These are phyloP conservation scores for Brachionus asplanchnoidis DNA, from an alignment of 1,140 invertebrate species.

Conservation along the genomic window DNA sequence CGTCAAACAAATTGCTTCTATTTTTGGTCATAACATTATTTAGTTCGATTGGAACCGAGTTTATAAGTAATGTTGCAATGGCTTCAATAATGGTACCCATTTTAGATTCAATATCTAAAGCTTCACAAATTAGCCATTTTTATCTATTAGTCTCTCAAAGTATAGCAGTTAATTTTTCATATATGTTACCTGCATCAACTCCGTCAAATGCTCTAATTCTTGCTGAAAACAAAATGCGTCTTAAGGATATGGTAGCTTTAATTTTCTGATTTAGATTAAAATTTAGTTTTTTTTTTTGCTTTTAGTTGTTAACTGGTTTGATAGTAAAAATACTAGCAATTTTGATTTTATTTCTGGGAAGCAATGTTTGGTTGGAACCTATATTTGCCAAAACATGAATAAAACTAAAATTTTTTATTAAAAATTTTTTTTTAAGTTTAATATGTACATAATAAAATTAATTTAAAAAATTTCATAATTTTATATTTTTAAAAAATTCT, in stretches of 20 bases:
- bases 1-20: not conserved
- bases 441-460: too few species aligned
- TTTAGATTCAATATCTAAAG: constrained; percentile 53
- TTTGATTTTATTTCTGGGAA: not conserved
- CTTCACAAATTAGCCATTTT: constrained; percentile 66
- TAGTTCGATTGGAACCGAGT: constrained; percentile 44
- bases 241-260: constrained; percentile 30
- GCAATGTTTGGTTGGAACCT: not conserved
- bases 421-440: not conserved
- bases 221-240: constrained; percentile 50
- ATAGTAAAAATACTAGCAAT: not conserved
- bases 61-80: constrained; percentile 58
- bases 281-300: not conserved
- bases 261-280: not conserved
- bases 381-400: not conserved
- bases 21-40: constrained; percentile 11
- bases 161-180: constrained; percentile 67
- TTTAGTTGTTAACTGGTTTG: not conserved
- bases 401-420: not conserved
- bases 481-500: too few species aligned
- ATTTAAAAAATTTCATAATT: too few species aligned
- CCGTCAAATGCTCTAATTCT: constrained; percentile 89
- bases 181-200: constrained; percentile 73
- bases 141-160: constrained; percentile 80
- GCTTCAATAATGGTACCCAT: constrained; percentile 59